Evolutionary conservation across 2,888 invertebrate species (phyloP).

Genomic region (Adelphocoris suturalis): DNA sequence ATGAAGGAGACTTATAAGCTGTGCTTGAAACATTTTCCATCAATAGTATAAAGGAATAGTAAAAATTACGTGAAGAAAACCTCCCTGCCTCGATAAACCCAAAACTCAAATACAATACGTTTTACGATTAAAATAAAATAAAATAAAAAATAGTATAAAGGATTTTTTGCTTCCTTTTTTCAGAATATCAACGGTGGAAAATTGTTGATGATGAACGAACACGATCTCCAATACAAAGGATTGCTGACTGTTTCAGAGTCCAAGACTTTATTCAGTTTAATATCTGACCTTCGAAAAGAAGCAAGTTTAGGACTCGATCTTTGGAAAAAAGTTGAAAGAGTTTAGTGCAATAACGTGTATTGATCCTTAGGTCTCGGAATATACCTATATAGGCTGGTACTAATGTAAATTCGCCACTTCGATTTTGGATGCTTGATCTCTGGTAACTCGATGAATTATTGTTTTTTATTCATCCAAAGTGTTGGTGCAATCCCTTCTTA

Average conservation of each 20-base stretch:
- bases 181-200: slow-evolving; percentile 33
- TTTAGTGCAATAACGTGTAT: slow-evolving; percentile 37
- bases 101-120: too few species aligned
- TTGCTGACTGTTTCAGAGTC: slow-evolving; percentile 29
- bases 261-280: slow-evolving; percentile 27
- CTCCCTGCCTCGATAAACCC: too few species aligned
- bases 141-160: too few species aligned
- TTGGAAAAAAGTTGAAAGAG: slow-evolving; percentile 40
- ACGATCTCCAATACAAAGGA: slow-evolving; percentile 23
- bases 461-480: background rate
- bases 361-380: slow-evolving; percentile 7
- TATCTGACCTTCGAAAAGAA: slow-evolving; percentile 30
- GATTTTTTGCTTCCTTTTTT: background rate
- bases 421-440: background rate
- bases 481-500: background rate
- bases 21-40: too few species aligned
- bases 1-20: too few species aligned
- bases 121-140: too few species aligned
- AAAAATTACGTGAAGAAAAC: too few species aligned
- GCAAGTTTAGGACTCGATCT: slow-evolving; percentile 41
- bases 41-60: too few species aligned
- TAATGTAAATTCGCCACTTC: background rate
- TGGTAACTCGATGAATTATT: background rate
- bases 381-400: background rate
- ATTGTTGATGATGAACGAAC: slow-evolving; percentile 31